Percentiles rank a stretch among this genome's conserved stretches.
Conservation (phyloP, 2,888 invertebrate species). For the Escarpia spicata region DNA sequence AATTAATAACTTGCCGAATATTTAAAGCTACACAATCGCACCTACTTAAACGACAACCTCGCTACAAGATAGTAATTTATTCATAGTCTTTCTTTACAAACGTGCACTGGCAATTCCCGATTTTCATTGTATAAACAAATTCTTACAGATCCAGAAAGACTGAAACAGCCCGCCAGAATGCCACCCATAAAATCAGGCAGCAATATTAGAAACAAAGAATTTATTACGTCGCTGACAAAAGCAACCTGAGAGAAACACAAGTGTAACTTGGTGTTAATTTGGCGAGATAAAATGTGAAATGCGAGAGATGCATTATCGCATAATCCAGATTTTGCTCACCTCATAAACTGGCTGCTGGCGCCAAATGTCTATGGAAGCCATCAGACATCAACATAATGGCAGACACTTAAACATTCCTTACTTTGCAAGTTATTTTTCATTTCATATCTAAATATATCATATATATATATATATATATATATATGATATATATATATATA, state of each 20-base stretch:
- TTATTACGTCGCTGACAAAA: background rate
- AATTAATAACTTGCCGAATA: background rate
- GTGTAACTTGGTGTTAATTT: slow-evolving; percentile 11
- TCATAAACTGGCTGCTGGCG: background rate
- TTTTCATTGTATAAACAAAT: too few species aligned
- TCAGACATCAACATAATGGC: background rate
- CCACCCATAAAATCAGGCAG: background rate
- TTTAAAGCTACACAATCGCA: background rate
- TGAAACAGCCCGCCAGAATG: background rate
- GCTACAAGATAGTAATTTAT: background rate
- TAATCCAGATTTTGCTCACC: background rate
- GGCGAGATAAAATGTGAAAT: background rate
- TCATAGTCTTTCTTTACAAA: background rate
- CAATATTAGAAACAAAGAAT: background rate
- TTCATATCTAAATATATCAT: background rate
- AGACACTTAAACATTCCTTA: background rate
- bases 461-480: too few species aligned
- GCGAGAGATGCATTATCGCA: background rate
- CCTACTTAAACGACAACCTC: background rate
- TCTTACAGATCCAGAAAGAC: background rate
- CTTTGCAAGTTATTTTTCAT: background rate
- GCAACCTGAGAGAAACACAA: slow-evolving; percentile 2
- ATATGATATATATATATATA: too few species aligned
- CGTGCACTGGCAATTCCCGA: background rate
- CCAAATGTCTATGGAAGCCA: background rate